Percentiles rank a stretch among this genome's conserved stretches.
Evolutionary conservation across 2,888 invertebrate genomes (phyloP).

Genomic region (Pheosia tremula): DNA sequence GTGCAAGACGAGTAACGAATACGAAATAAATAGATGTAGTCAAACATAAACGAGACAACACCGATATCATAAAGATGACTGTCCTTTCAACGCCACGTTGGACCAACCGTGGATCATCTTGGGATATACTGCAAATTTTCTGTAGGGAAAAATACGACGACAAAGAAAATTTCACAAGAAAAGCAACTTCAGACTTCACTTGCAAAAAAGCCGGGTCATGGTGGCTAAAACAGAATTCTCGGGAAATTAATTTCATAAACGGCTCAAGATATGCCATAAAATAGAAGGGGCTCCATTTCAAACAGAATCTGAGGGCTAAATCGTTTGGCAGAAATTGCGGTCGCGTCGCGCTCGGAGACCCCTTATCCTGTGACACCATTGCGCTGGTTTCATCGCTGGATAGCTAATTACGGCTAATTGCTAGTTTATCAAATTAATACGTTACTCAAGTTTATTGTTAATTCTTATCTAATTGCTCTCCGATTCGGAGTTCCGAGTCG

Average conservation of each 20-base stretch:
- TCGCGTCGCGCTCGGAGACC: not conserved
- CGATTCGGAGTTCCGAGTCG: too few relatives aligned
- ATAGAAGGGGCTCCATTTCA: not conserved
- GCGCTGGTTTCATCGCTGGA: too few relatives aligned
- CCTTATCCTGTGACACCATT: not conserved
- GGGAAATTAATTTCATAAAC: not conserved
- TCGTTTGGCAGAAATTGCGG: not conserved
- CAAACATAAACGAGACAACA: too few relatives aligned
- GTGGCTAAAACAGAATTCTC: not conserved
- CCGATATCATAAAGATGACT: too few relatives aligned
- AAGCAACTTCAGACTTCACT: not conserved
- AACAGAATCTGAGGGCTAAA: not conserved
- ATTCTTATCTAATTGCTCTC: too few relatives aligned
- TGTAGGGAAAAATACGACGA: not conserved
- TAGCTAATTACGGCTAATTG: too few relatives aligned
- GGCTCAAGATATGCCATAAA: not conserved
- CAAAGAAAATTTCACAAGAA: not conserved
- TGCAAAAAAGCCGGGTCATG: not conserved
- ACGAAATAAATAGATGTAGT: too few relatives aligned
- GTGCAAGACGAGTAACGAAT: not conserved
- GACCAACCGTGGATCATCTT: too few relatives aligned
- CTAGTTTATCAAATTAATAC: too few relatives aligned
- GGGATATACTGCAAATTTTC: not conserved
- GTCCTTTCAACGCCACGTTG: too few relatives aligned
- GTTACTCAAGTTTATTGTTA: too few relatives aligned